Evolutionary conservation across 2,797 vertebrate genomes (phyloP).

Genomic region (Gila robusta): DNA sequence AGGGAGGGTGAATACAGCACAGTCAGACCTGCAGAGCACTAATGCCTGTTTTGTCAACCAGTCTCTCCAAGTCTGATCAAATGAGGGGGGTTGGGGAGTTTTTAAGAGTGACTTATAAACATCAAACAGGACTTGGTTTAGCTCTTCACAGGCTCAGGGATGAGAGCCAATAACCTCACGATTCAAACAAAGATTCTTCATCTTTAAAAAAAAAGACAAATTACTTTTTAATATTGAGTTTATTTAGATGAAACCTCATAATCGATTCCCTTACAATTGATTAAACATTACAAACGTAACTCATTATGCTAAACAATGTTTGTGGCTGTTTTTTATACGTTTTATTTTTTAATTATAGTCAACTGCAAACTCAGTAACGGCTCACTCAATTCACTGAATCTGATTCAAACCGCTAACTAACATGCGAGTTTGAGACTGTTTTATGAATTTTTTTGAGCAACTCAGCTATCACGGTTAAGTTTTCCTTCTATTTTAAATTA

Average conservation of each 20-base stretch:
- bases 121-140: slow-evolving; percentile 52
- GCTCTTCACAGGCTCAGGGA: slow-evolving; percentile 43
- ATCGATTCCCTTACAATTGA: background rate
- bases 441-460: background rate
- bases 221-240: background rate
- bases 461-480: background rate
- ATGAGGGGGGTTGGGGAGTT: slow-evolving; percentile 21
- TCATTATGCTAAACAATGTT: background rate
- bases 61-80: slow-evolving; percentile 75
- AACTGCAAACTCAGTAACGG: background rate
- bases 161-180: slow-evolving; percentile 37
- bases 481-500: background rate
- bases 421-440: background rate
- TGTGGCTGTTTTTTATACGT: background rate
- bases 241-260: background rate
- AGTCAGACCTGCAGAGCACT: slow-evolving; percentile 74
- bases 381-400: background rate
- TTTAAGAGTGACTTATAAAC: slow-evolving; percentile 46
- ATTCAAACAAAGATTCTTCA: slow-evolving; percentile 57
- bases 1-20: slow-evolving; percentile 78
- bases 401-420: background rate
- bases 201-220: slow-evolving; percentile 56
- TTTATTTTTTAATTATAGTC: background rate
- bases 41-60: slow-evolving; percentile 78
- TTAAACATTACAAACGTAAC: background rate